Evolutionary conservation across 1,140 invertebrate genomes (phyloP).

Genomic region (Branchinecta lindahli): DNA sequence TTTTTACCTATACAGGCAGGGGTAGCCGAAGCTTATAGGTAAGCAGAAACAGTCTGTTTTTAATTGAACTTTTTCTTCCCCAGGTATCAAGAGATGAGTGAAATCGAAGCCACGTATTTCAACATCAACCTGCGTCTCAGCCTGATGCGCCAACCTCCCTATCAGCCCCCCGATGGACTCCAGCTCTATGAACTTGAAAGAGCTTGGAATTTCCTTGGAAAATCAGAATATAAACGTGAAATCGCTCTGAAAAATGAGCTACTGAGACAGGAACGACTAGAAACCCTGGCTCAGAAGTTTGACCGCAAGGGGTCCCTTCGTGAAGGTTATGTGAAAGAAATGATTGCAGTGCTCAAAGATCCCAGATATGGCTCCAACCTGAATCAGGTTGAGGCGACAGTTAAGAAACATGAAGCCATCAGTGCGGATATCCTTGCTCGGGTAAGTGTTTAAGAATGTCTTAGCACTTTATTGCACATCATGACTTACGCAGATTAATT

Average conservation of each 20-base stretch:
- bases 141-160: conserved; percentile 74
- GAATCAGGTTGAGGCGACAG: conserved; percentile 83
- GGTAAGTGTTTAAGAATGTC: conserved; percentile 30
- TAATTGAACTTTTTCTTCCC: conserved; percentile 18
- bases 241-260: conserved; percentile 80
- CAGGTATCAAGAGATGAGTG: conserved; percentile 85
- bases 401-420: conserved; percentile 97
- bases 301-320: conserved; percentile 81
- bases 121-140: conserved; percentile 92
- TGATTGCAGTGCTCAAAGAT: conserved; percentile 89
- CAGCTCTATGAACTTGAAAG: conserved; percentile 80
- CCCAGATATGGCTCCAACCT: conserved; percentile 77
- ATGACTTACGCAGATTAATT: background rate
- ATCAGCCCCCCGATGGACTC: conserved; percentile 72
- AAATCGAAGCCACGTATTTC: conserved; percentile 92
- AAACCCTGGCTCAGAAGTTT: conserved; percentile 91
- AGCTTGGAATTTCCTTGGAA: conserved; percentile 81
- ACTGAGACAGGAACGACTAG: conserved; percentile 76
- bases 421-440: conserved; percentile 85
- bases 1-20: too few species aligned
- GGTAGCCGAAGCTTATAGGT: too few species aligned
- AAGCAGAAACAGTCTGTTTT: background rate
- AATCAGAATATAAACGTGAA: conserved; percentile 85
- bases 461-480: conserved; percentile 10
- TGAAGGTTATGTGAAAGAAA: conserved; percentile 90